phyloP scores from a whole-genome alignment of 2,888 invertebrate genomes.

The Omphaloscelis lunosa region DNA sequence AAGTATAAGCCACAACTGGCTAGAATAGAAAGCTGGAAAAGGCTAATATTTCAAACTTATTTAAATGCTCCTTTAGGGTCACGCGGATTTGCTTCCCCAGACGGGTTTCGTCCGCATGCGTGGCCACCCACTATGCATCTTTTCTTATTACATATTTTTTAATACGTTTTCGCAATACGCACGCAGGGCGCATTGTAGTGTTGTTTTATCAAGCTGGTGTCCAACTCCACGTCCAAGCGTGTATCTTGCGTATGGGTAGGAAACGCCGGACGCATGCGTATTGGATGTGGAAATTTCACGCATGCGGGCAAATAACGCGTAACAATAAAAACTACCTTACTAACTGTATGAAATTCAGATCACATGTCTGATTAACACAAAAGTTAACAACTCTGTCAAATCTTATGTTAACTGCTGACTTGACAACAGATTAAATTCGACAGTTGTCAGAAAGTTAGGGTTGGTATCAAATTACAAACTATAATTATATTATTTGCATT shows the following conservation, averaged over 20 bases:
- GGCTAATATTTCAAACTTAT: no score
- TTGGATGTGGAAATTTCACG: not conserved
- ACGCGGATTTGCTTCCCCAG: no score
- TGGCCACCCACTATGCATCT: not conserved
- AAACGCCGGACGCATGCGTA: not conserved
- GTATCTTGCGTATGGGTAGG: not conserved
- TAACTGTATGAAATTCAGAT: not conserved
- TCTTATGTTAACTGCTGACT: not conserved
- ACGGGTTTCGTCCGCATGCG: not conserved
- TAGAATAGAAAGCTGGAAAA: no score
- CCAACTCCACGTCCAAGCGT: not conserved
- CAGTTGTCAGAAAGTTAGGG: not conserved
- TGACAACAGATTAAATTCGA: conserved; percentile 1
- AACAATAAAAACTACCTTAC: not conserved
- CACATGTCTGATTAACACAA: not conserved
- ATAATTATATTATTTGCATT: not conserved
- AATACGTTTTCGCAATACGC: not conserved
- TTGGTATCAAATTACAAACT: conserved; percentile 10
- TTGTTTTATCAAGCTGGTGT: not conserved
- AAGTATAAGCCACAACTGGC: no score
- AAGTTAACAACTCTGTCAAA: not conserved
- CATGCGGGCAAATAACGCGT: not conserved
- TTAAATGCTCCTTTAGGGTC: no score
- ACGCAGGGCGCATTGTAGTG: not conserved
- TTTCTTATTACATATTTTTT: not conserved